These are phyloP conservation scores for Symphodus melops DNA, from an alignment of 2,113 vertebrate species.

Conservation along the genomic window DNA sequence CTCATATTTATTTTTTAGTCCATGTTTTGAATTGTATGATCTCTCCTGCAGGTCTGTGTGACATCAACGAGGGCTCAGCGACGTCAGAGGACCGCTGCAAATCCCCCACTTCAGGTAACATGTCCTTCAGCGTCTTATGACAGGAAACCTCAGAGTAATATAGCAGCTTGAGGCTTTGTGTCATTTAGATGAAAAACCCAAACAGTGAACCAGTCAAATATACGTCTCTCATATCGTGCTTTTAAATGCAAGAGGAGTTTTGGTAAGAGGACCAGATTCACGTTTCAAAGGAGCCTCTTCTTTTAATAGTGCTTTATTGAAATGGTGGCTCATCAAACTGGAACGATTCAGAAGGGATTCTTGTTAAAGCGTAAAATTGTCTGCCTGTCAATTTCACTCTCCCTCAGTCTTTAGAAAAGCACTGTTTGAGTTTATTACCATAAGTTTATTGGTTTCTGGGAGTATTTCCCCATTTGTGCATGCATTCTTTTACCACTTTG, in stretches of 20 bases:
- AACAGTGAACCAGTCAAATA: background rate
- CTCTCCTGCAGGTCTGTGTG: constrained; percentile 89
- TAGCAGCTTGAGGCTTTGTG: constrained; percentile 5
- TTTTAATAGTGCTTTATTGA: constrained; percentile 25
- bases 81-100: constrained; percentile 98
- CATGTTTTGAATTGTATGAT: background rate
- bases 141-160: background rate
- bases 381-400: constrained; percentile 35
- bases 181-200: background rate
- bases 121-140: constrained; percentile 58
- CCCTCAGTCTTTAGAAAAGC: constrained; percentile 29
- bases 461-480: constrained; percentile 21
- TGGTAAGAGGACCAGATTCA: constrained; percentile 11
- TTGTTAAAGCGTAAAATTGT: constrained; percentile 34
- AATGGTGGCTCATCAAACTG: constrained; percentile 43
- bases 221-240: background rate
- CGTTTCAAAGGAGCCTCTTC: constrained; percentile 32
- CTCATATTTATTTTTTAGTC: background rate
- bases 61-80: constrained; percentile 92
- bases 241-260: constrained; percentile 1
- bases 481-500: constrained; percentile 30
- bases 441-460: constrained; percentile 13
- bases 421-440: constrained; percentile 30
- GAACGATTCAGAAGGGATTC: constrained; percentile 12
- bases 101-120: constrained; percentile 97